Conservation (phyloP, 2,113 vertebrate species). For the Leptodactylus fuscus region DNA sequence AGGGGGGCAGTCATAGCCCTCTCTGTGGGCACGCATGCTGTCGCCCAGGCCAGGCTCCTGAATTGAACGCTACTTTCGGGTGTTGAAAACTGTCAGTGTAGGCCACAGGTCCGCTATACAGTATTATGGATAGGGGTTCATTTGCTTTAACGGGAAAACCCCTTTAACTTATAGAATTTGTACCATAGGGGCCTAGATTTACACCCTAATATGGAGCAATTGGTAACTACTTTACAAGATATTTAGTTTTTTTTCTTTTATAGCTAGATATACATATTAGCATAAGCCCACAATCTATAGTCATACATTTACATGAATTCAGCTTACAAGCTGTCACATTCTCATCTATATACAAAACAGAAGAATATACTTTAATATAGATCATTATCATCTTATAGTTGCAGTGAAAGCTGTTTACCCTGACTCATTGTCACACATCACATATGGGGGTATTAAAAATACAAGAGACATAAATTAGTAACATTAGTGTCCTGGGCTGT, state of each 20-base stretch:
- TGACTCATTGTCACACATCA: neutral
- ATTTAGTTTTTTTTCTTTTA: neutral
- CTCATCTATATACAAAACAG: neutral
- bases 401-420: neutral
- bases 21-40: no score
- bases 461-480: conserved; percentile 19
- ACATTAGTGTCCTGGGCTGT: neutral
- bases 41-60: no score
- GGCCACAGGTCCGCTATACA: no score
- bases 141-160: no score
- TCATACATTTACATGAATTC: neutral
- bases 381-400: neutral
- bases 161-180: no score
- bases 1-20: no score
- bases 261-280: neutral
- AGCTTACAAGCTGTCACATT: neutral
- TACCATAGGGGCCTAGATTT: no score
- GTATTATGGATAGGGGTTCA: no score
- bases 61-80: no score
- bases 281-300: neutral
- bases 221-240: neutral
- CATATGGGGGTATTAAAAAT: conserved; percentile 6
- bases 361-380: neutral
- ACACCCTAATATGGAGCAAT: no score
- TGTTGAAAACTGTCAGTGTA: no score